Conservation (phyloP, 2,113 vertebrate species). For the Rhineura floridana region DNA sequence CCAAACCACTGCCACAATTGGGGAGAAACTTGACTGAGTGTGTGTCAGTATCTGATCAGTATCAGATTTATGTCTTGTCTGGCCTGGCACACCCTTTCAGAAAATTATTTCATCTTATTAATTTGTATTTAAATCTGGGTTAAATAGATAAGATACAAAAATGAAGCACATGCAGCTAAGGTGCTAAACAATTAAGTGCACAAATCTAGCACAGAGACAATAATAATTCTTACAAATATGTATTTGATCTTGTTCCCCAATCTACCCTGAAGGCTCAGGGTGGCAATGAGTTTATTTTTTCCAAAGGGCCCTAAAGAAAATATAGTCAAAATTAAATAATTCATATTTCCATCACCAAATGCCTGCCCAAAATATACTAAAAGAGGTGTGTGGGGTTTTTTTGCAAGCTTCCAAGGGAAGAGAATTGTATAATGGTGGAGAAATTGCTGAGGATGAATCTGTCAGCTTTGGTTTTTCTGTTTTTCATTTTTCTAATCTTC, state of each 20-base stretch:
- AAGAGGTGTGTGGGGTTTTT: background rate
- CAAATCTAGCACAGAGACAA: background rate
- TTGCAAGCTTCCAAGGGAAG: background rate
- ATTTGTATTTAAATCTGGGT: conserved; percentile 19
- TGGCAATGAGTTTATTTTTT: background rate
- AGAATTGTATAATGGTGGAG: background rate
- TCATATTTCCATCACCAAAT: background rate
- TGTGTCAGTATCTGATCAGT: conserved; percentile 37
- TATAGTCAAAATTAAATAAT: background rate
- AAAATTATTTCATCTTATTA: conserved; percentile 33
- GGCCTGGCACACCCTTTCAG: background rate
- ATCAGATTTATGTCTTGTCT: conserved; percentile 18
- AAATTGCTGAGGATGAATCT: background rate
- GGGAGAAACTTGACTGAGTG: conserved; percentile 8
- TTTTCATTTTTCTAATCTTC: too few species aligned
- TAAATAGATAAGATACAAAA: background rate
- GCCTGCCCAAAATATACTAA: background rate
- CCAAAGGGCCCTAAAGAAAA: background rate
- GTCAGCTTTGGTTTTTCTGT: too few species aligned
- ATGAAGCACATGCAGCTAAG: background rate
- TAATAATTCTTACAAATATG: conserved; percentile 5
- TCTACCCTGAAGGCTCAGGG: background rate
- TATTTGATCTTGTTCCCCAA: background rate
- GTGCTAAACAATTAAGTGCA: background rate
- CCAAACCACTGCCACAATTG: background rate